Conservation (phyloP, 2,797 vertebrate genomes). For the Heliangelus exortis region DNA sequence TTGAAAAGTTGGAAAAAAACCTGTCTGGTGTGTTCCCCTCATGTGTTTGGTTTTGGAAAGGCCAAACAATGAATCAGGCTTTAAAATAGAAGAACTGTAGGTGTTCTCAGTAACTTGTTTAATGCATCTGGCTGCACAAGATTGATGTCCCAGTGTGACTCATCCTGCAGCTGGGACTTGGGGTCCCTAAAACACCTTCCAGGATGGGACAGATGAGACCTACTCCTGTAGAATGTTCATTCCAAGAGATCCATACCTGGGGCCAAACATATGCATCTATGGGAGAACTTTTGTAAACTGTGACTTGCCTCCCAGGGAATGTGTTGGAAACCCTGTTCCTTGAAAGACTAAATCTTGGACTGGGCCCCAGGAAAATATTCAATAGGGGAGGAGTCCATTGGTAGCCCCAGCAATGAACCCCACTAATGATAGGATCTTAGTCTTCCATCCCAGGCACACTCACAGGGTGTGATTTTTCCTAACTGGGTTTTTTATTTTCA, state of each 20-base stretch:
- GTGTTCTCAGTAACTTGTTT: constrained; percentile 11
- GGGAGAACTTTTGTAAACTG: neutral
- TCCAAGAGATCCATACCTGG: fast-evolving
- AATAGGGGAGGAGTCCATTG: neutral
- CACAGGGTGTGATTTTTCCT: neutral
- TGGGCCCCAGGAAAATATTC: neutral
- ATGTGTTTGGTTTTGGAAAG: constrained; percentile 43
- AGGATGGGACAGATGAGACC: neutral
- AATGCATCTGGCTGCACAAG: neutral
- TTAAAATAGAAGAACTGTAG: constrained; percentile 40
- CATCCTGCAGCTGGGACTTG: neutral
- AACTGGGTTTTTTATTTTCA: neutral
- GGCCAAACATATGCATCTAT: fast-evolving
- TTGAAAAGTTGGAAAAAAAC: neutral
- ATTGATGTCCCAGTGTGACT: neutral
- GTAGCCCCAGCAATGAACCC: neutral
- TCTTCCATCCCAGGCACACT: neutral
- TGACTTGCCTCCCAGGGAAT: neutral
- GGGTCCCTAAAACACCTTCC: neutral
- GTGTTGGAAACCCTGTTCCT: neutral
- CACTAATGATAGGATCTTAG: fast-evolving
- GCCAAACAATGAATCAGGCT: constrained; percentile 59
- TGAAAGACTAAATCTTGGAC: neutral
- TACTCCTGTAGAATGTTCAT: fast-evolving
- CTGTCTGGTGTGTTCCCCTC: neutral